A percentile compares a stretch with the other conserved stretches of the same genome.
phyloP scores from a whole-genome alignment of 1,140 invertebrate species.

The Drosophila athabasca region DNA sequence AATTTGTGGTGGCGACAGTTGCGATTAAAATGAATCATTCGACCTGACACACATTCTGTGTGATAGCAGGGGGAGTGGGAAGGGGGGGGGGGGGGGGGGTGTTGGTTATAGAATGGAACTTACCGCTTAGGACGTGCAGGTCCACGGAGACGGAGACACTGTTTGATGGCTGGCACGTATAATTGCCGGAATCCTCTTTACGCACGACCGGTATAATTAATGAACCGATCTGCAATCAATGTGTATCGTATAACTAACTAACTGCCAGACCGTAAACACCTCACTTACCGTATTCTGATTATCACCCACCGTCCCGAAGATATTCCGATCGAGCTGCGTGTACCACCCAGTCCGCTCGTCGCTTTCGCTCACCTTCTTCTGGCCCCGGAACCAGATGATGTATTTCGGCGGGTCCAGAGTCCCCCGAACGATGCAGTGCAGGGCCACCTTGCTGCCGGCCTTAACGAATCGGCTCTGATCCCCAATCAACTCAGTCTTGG shows the following conservation, averaged over 20 bases:
- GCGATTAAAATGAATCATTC: conserved; percentile 79
- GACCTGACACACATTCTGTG: conserved; percentile 38
- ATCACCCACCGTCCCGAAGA: conserved; percentile 75
- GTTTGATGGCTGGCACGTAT: conserved; percentile 83
- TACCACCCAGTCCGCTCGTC: conserved; percentile 80
- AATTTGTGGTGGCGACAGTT: conserved; percentile 58
- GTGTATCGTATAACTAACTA: conserved; percentile 10
- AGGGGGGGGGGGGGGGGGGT: too few relatives aligned
- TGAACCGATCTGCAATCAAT: conserved; percentile 80
- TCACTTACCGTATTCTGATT: conserved; percentile 79
- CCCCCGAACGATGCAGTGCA: conserved; percentile 86
- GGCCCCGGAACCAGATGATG: conserved; percentile 88
- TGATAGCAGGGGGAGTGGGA: conserved; percentile 8
- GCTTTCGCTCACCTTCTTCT: conserved; percentile 86
- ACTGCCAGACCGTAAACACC: conserved; percentile 30
- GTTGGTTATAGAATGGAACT: conserved; percentile 24
- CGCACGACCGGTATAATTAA: conserved; percentile 89
- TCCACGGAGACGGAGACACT: conserved; percentile 79
- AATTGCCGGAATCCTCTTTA: conserved; percentile 82
- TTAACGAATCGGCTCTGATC: conserved; percentile 86
- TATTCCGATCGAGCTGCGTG: conserved; percentile 78
- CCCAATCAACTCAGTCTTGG: conserved; percentile 86
- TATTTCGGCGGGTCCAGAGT: conserved; percentile 86
- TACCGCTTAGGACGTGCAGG: conserved; percentile 82
- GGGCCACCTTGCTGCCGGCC: conserved; percentile 86